Evolutionary conservation across 1,140 invertebrate genomes (phyloP).

Genomic region (Reticulitermes speratus): DNA sequence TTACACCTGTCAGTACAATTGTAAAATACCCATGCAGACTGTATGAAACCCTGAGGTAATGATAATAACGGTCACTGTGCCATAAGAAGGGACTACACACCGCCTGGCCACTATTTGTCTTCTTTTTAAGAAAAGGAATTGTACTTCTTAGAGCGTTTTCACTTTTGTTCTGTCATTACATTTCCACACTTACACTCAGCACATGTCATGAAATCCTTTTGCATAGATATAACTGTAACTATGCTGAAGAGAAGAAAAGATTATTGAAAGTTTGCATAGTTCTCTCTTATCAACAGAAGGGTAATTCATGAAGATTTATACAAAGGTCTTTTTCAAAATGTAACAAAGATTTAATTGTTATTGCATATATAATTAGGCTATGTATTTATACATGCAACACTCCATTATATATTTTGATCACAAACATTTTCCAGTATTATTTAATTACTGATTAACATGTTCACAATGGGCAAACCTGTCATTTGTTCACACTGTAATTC

Average conservation of each 20-base stretch:
- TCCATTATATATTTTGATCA: background rate
- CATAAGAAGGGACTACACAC: background rate
- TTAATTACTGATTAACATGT: too few relatives aligned
- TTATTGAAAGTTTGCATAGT: background rate
- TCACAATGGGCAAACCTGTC: too few relatives aligned
- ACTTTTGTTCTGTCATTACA: background rate
- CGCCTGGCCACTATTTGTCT: slow-evolving; percentile 17
- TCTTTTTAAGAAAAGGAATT: background rate
- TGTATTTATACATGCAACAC: slow-evolving; percentile 19
- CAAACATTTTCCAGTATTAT: background rate
- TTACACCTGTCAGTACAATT: background rate
- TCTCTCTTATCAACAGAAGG: background rate
- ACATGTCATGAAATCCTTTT: background rate
- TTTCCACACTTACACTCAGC: slow-evolving; percentile 1
- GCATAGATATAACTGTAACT: background rate
- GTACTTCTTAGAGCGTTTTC: slow-evolving; percentile 7
- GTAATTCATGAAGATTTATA: background rate
- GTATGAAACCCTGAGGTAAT: slow-evolving; percentile 5
- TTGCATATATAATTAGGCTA: slow-evolving; percentile 19
- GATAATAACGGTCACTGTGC: background rate
- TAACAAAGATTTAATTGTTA: background rate
- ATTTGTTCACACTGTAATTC: too few relatives aligned
- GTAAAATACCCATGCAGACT: background rate
- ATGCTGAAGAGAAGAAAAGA: background rate
- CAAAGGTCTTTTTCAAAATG: slow-evolving; percentile 13